Evolutionary conservation across 2,797 vertebrate species (phyloP).

Genomic region (Eupleurogrammus muticus): DNA sequence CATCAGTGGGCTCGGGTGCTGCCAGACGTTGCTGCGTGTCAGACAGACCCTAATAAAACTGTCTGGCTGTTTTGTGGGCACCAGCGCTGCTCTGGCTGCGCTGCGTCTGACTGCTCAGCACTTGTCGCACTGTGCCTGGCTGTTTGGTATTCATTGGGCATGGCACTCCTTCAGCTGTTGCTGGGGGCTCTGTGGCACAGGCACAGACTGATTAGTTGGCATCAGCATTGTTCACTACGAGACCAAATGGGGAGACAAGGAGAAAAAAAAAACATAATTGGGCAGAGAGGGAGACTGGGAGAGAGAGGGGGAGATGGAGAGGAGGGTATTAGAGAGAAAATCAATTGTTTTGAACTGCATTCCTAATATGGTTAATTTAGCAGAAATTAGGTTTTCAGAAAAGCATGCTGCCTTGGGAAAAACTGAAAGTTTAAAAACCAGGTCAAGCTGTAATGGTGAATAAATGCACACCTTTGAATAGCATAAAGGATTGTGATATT

Average conservation of each 20-base stretch:
- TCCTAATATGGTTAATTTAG: slow-evolving; percentile 80
- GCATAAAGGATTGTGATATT: slow-evolving; percentile 18
- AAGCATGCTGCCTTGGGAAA: slow-evolving; percentile 70
- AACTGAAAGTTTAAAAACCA: slow-evolving; percentile 69
- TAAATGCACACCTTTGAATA: slow-evolving; percentile 56
- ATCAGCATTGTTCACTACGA: slow-evolving; percentile 83
- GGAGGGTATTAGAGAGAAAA: slow-evolving; percentile 67
- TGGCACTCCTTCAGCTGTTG: slow-evolving; percentile 86
- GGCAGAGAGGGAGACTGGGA: slow-evolving; percentile 61
- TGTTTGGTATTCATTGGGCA: slow-evolving; percentile 86
- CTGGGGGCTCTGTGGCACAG: slow-evolving; percentile 87
- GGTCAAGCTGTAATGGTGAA: slow-evolving; percentile 65
- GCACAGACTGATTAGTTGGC: slow-evolving; percentile 89
- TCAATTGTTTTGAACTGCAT: slow-evolving; percentile 81
- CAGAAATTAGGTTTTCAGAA: slow-evolving; percentile 79
- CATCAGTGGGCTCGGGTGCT: slow-evolving; percentile 89
- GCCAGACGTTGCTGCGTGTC: slow-evolving; percentile 90
- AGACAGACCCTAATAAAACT: slow-evolving; percentile 97
- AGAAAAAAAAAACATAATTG: slow-evolving; percentile 79
- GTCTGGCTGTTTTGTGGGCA: slow-evolving; percentile 94
- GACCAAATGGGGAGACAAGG: slow-evolving; percentile 76
- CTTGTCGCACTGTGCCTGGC: slow-evolving; percentile 89
- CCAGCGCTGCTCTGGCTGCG: slow-evolving; percentile 88
- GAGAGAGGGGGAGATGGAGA: slow-evolving; percentile 50
- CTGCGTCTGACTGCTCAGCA: slow-evolving; percentile 90